phyloP scores from a whole-genome alignment of 2,888 invertebrate species.

The Thyatira batis region DNA sequence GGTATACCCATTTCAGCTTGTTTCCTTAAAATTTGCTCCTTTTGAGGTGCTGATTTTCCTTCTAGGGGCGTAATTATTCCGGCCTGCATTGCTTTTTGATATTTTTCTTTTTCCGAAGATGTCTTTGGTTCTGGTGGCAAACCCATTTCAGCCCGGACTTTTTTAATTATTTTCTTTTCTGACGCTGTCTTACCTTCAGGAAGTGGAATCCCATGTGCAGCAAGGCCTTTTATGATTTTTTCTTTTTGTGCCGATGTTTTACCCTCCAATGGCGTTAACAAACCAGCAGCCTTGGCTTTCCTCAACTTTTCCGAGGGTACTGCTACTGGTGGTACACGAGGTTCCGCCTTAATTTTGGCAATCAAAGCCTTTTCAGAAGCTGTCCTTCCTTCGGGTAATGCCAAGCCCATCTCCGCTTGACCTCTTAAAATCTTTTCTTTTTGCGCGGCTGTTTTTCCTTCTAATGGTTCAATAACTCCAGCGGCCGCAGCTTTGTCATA shows the following conservation, averaged over 20 bases:
- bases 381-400: too few species aligned
- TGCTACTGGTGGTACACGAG: too few species aligned
- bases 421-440: too few species aligned
- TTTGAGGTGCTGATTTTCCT: constrained; percentile 22
- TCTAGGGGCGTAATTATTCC: constrained; percentile 23
- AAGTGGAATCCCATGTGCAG: constrained; percentile 18
- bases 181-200: constrained; percentile 29
- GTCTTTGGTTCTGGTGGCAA: constrained; percentile 27
- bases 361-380: too few species aligned
- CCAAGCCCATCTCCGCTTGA: too few species aligned
- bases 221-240: constrained; percentile 20
- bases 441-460: too few species aligned
- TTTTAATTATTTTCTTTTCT: constrained; percentile 27
- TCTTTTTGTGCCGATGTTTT: constrained; percentile 32
- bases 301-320: too few species aligned
- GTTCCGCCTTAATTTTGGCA: too few species aligned
- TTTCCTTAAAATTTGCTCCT: constrained; percentile 21
- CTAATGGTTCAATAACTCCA: too few species aligned
- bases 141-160: constrained; percentile 24
- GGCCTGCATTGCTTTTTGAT: constrained; percentile 18
- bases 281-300: too few species aligned
- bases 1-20: constrained; percentile 14
- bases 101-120: constrained; percentile 10
- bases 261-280: too few species aligned
- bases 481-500: too few species aligned